Conservation (phyloP, 1,140 invertebrate genomes). For the Orius insidiosus region DNA sequence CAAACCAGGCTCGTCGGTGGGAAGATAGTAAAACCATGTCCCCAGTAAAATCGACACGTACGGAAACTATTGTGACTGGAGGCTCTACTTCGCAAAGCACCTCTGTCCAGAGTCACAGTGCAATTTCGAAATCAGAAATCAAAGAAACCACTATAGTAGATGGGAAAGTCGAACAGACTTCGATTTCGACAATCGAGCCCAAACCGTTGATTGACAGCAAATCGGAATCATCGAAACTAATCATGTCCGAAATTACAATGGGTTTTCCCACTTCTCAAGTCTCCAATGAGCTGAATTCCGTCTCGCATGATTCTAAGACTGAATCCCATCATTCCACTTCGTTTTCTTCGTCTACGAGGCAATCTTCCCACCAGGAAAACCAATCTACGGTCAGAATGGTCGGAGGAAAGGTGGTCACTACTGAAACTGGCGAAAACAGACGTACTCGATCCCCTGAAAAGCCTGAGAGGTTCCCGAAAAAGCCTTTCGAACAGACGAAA, state of each 20-base stretch:
- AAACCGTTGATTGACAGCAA: no score
- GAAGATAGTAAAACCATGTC: conserved; percentile 22
- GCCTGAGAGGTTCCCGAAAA: not conserved
- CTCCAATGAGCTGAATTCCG: conserved; percentile 12
- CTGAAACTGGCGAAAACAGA: not conserved
- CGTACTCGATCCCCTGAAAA: not conserved
- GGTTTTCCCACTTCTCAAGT: conserved; percentile 19
- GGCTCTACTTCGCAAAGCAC: no score
- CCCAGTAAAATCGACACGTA: conserved; percentile 22
- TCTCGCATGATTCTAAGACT: conserved; percentile 16
- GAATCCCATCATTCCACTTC: conserved; percentile 16
- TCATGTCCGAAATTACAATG: conserved; percentile 23
- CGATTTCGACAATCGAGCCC: conserved; percentile 30
- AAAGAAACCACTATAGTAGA: conserved; percentile 17
- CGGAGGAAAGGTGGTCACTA: conserved; percentile 14
- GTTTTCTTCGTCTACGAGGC: no score
- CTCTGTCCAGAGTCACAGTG: conserved; percentile 36
- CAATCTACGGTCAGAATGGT: conserved; percentile 13
- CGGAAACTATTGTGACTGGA: conserved; percentile 20
- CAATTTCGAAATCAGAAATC: conserved; percentile 29
- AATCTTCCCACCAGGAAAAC: not conserved
- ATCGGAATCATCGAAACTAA: not conserved
- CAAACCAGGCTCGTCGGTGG: conserved; percentile 16
- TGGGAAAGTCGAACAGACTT: conserved; percentile 20
- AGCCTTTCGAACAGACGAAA: no score